A percentile compares a stretch with the other conserved stretches of the same genome.
Conservation (phyloP, 2,888 invertebrate species). For the Drosophila emarginata region DNA sequence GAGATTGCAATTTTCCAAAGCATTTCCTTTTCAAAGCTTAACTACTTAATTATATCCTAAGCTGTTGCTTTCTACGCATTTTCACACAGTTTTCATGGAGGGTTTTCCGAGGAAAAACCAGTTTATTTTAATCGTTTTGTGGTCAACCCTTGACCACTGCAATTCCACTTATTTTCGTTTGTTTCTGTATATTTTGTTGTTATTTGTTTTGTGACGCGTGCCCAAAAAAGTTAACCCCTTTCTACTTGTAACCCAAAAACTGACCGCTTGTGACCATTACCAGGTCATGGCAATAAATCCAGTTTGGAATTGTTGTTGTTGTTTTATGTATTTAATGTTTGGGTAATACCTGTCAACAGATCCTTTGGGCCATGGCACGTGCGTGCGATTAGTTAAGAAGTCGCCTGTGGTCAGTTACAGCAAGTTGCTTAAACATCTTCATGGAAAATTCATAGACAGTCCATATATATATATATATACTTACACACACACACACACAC, state of each 20-base stretch:
- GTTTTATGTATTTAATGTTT: background rate
- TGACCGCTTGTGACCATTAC: constrained; percentile 44
- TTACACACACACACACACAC: background rate
- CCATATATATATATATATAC: background rate
- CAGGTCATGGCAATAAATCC: constrained; percentile 37
- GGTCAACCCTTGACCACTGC: constrained; percentile 51
- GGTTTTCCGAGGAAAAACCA: constrained; percentile 43
- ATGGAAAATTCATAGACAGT: constrained; percentile 1
- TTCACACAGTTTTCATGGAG: constrained; percentile 38
- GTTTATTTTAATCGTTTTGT: constrained; percentile 45
- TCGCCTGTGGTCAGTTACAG: constrained; percentile 53
- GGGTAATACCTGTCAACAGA: constrained; percentile 34
- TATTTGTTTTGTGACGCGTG: constrained; percentile 49
- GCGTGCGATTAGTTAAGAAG: constrained; percentile 48
- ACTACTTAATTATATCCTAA: constrained; percentile 48
- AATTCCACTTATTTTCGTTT: constrained; percentile 25
- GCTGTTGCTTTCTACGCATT: constrained; percentile 39
- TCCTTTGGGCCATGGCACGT: constrained; percentile 56
- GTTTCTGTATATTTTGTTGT: constrained; percentile 49
- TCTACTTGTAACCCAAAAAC: constrained; percentile 17
- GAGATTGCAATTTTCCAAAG: constrained; percentile 6
- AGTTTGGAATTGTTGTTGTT: constrained; percentile 30
- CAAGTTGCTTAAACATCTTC: constrained; percentile 25
- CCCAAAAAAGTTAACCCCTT: constrained; percentile 56
- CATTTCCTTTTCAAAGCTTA: constrained; percentile 16